Evolutionary conservation across 2,797 vertebrate genomes (phyloP).

Genomic region (Cossypha dichroa): DNA sequence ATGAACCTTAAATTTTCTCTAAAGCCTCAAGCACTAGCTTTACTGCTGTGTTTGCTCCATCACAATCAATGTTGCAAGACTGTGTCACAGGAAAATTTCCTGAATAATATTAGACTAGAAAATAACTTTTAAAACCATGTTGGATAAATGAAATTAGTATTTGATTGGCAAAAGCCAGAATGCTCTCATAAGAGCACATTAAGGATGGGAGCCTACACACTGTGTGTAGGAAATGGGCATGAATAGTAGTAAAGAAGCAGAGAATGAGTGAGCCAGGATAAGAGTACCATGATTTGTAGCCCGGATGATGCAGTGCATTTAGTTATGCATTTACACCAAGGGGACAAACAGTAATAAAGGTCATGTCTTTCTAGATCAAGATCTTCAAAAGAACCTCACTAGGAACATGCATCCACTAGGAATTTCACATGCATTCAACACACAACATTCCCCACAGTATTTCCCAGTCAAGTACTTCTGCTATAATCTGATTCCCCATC

Average conservation of each 20-base stretch:
- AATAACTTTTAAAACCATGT: background rate
- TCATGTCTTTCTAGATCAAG: background rate
- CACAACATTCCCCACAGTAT: fast-evolving
- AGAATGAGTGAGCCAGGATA: background rate
- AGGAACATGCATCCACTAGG: background rate
- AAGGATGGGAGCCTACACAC: background rate
- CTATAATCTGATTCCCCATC: background rate
- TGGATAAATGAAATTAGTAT: background rate
- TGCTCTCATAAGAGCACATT: background rate
- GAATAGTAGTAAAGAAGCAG: background rate
- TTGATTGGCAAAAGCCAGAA: background rate
- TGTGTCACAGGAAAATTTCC: background rate
- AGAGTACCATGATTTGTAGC: background rate
- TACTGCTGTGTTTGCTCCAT: background rate
- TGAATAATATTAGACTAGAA: background rate
- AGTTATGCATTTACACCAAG: background rate
- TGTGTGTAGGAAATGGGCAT: background rate
- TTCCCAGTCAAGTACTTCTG: background rate
- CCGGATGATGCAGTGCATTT: fast-evolving
- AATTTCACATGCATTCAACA: background rate
- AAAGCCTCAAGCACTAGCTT: background rate
- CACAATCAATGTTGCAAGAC: background rate
- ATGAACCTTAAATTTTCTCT: background rate
- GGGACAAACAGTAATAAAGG: background rate
- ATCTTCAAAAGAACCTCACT: background rate